Base-by-base conservation (phyloP, 2,113 vertebrate species). In the Platycercus adscitus region DNA sequence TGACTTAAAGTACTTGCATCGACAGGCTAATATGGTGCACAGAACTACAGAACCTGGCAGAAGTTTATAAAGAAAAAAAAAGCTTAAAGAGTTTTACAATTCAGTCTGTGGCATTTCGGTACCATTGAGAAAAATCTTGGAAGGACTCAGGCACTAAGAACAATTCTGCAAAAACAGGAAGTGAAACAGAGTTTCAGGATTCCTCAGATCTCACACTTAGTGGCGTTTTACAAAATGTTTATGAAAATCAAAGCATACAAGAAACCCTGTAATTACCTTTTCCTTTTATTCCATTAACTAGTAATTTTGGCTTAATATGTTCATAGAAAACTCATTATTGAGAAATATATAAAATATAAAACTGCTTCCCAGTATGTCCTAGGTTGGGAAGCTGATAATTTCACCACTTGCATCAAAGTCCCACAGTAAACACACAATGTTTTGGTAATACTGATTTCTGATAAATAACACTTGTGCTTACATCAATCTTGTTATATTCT, bases 171-270 rank as follows among this genome's bases (percentile, higher is more conserved):
- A 81, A 82, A 91, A 75, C 9, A 31, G 26, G 24, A 90, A 79
- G 91, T 65, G 17, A 81, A 93, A 79, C 17, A 13, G 17, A 79
- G 15, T 81, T 94, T 68, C n/a, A 64, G 68, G 25, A 64, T 75
- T 79, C 44, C 33, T 49, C 25, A 55, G 24, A 60, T 72, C 24
- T 84, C 73, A 75, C 3, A 65, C 71, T 90, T 37, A 24, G 13
- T 1, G 3, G 13, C 13, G 13, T 35, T 35, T 35, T n/a, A 35
- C 33, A 10, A 58, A 58, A 44, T 14, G 6, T 64, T 68, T 33
- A 15, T 13, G 24, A 83, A 82, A 88, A 81, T 52, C 26, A 93
- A 81, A 86, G 11, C 25, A 43, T 31, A 18, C 0, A 2, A 76
- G 33, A 86, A 69, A 86, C 52, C 81, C 17, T 46, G 6, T 56